Conservation (phyloP, 2,113 vertebrate genomes). For the Hepsetus odoe region DNA sequence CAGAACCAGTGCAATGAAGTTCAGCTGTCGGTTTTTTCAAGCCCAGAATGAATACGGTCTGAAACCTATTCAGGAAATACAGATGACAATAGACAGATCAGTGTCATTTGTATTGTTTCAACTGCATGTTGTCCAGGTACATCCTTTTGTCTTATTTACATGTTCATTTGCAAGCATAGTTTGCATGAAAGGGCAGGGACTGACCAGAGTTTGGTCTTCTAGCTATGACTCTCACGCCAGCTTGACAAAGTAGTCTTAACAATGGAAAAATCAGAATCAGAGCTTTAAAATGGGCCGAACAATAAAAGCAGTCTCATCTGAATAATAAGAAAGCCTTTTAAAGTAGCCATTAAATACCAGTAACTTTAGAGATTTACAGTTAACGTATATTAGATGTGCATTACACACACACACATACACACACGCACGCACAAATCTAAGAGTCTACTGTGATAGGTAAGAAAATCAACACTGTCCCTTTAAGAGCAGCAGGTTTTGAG, state of each 20-base stretch:
- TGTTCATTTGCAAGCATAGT: slow-evolving; percentile 9
- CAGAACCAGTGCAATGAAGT: no score
- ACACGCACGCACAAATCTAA: neutral
- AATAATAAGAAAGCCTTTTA: no score
- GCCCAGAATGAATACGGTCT: neutral
- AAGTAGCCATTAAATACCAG: no score
- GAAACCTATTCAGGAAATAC: neutral
- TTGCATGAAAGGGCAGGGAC: slow-evolving; percentile 15
- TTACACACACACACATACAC: slow-evolving; percentile 17
- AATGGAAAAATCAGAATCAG: no score
- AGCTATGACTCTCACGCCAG: neutral
- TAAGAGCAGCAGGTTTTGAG: slow-evolving; percentile 35
- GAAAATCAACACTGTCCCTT: slow-evolving; percentile 34
- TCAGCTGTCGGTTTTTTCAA: no score
- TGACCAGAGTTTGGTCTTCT: slow-evolving; percentile 12
- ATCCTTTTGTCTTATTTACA: slow-evolving; percentile 18
- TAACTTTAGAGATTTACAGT: no score
- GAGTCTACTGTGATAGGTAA: neutral
- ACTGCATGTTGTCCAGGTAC: neutral
- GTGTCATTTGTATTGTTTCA: neutral
- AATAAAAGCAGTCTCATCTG: no score
- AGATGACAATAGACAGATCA: neutral
- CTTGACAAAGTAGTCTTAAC: no score
- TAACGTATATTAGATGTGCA: no score
- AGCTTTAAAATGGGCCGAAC: no score